A percentile compares a stretch with the other conserved stretches of the same genome.
phyloP scores from a whole-genome alignment of 2,113 vertebrate species.

The Protobothrops flavoviridis region DNA sequence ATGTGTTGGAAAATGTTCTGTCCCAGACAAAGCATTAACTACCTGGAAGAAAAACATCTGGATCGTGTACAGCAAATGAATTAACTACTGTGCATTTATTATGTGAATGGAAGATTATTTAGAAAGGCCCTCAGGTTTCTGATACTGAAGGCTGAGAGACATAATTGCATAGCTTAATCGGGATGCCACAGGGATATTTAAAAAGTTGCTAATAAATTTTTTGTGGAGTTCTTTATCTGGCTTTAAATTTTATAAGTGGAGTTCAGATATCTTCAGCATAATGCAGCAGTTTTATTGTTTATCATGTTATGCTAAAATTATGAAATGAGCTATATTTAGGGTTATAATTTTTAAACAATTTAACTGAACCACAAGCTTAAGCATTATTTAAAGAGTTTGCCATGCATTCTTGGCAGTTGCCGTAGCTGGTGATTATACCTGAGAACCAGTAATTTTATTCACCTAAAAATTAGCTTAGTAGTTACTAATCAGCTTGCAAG shows the following conservation, averaged over 20 bases:
- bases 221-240: conserved; percentile 21
- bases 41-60: conserved; percentile 4
- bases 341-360: conserved; percentile 7
- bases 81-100: not conserved
- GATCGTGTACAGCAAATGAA: not conserved
- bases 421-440: conserved; percentile 45
- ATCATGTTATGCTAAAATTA: not conserved
- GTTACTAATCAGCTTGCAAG: conserved; percentile 53
- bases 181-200: conserved; percentile 37
- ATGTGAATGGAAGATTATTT: not conserved
- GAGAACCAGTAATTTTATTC: conserved; percentile 50
- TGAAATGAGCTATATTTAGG: not conserved
- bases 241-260: conserved; percentile 34
- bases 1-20: not conserved
- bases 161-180: conserved; percentile 26
- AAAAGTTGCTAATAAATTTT: conserved; percentile 33
- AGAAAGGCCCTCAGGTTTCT: conserved; percentile 9
- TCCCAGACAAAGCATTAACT: not conserved
- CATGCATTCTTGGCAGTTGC: conserved; percentile 28
- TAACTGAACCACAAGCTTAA: conserved; percentile 34
- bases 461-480: conserved; percentile 53
- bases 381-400: conserved; percentile 50
- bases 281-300: not conserved
- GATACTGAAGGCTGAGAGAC: conserved; percentile 15
- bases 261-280: not conserved